Evolutionary conservation across 1,140 invertebrate species (phyloP).

Genomic region (Sinella curviseta): DNA sequence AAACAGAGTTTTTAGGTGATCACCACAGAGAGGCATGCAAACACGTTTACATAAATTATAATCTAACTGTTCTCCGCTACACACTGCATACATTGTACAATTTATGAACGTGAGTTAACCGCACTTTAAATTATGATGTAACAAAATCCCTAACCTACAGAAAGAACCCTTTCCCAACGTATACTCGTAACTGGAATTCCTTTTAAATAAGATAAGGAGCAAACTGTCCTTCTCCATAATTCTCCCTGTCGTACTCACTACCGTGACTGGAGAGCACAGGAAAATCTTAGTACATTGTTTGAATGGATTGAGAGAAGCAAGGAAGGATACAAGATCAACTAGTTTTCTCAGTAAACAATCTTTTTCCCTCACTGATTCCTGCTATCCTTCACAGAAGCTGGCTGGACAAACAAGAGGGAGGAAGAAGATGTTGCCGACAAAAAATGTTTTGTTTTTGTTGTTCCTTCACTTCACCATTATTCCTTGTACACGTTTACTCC

Average conservation of each 20-base stretch:
- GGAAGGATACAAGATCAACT: background rate
- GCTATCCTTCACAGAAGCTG: slow-evolving; percentile 15
- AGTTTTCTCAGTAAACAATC: background rate
- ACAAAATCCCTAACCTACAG: no score
- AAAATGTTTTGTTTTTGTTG: slow-evolving; percentile 18
- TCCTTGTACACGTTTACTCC: background rate
- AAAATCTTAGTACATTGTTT: background rate
- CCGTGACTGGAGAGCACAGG: background rate
- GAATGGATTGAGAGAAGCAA: background rate
- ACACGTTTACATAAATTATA: background rate
- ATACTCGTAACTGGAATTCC: no score
- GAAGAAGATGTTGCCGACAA: slow-evolving; percentile 17
- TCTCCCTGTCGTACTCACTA: background rate
- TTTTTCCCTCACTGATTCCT: background rate
- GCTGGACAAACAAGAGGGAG: background rate
- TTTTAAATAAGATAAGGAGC: background rate
- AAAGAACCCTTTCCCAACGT: no score
- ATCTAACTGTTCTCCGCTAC: background rate
- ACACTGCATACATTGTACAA: background rate
- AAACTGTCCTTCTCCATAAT: background rate
- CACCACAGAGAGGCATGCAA: background rate
- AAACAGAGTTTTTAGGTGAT: slow-evolving; percentile 18
- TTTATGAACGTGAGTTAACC: background rate
- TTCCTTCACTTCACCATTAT: background rate
- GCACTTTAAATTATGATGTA: background rate